Base-by-base conservation (phyloP, 1,140 invertebrate genomes). In the Pogonomyrmex barbatus region DNA sequence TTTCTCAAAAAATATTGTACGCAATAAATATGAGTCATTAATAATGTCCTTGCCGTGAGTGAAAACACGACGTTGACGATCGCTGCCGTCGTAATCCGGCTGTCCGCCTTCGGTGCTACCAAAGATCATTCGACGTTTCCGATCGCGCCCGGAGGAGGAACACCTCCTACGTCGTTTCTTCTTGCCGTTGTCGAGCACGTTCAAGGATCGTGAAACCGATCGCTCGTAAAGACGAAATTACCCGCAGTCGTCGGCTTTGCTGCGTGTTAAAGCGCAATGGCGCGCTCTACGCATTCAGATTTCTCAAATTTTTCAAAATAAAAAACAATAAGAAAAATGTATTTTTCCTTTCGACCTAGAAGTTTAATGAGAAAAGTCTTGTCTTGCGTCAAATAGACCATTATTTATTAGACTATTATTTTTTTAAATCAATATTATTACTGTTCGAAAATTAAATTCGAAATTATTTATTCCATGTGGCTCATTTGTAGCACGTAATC, bases 41-140 rank as follows among this genome's bases (percentile, higher is more conserved):
- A 68, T 62, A 71, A 70, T 89, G 93, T 91, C 92, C 92, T 93
- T 93, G 91, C 63, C 47, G n/a, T 67, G 87, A 89, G 89, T 88
- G 91, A 93, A 93, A 93, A 93, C 89, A 52, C 36, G n/a, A 14
- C 71, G 52, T 73, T 73, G 79, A 85, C 81, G 85, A 85, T 62
- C 45, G 73, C 58, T 33, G 56, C 42, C 45, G n/a, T 50, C n/a
- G 30, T 71, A 71, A 52, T 71, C 68, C 45, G 1, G 42, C 39
- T 50, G 62, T 56, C 67, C 75, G 45, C 75, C 58, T 78, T 63
- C 58, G 63, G 45, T 62, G 58, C 36, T 52, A 81, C 78, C 77
- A 82, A 62, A 50, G 76, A 77, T 85, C 47, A 42, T 85, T 36
- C 73, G 67, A 73, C 70, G 63, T 88, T 87, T 50, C 77, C 54